Conservation (phyloP, 2,888 invertebrate species). For the Tenodera sinensis region DNA sequence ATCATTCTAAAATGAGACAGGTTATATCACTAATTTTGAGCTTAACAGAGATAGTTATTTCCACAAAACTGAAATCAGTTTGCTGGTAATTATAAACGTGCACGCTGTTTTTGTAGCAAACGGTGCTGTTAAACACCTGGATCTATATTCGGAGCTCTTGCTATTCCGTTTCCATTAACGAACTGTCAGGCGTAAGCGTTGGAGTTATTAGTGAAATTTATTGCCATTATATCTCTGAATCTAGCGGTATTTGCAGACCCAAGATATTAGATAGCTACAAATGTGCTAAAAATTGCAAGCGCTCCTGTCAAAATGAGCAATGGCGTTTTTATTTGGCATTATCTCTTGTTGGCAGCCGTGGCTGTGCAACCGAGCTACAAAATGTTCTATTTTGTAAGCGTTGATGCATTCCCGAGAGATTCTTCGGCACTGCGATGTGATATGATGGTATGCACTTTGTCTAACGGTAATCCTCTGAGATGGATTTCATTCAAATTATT, state of each 20-base stretch:
- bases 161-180: neutral
- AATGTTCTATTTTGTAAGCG: neutral
- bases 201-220: neutral
- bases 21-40: neutral
- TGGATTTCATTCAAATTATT: too few species aligned
- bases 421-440: too few species aligned
- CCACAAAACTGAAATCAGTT: neutral
- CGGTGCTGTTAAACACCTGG: neutral
- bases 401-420: neutral
- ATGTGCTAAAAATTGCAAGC: neutral
- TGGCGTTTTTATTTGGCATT: neutral
- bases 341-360: neutral
- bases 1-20: too few species aligned
- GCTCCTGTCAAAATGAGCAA: neutral
- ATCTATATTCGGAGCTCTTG: neutral
- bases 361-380: neutral
- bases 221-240: neutral
- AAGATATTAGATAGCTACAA: neutral
- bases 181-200: neutral
- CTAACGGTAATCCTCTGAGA: too few species aligned
- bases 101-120: neutral
- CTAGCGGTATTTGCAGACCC: neutral
- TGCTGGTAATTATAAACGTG: neutral
- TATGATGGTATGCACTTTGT: too few species aligned
- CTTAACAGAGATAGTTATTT: neutral